phyloP scores from a whole-genome alignment of 2,797 vertebrate species.

The Lepidocolaptes lacrymiger region DNA sequence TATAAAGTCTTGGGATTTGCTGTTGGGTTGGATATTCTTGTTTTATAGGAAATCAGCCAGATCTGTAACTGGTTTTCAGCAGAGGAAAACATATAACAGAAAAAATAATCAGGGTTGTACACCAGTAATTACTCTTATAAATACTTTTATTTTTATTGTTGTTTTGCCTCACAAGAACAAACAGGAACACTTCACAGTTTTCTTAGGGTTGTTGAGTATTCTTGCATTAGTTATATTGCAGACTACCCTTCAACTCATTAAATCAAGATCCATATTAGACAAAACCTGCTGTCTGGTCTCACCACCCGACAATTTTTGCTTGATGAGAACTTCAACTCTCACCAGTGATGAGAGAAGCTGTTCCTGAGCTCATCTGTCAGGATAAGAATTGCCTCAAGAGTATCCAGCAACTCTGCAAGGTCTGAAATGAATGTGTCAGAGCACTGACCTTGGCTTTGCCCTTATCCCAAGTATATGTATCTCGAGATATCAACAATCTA shows the following conservation, averaged over 20 bases:
- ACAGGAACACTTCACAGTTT: background rate
- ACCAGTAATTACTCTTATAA: background rate
- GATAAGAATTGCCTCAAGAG: background rate
- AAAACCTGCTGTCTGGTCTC: background rate
- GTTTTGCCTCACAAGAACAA: background rate
- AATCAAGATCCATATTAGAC: background rate
- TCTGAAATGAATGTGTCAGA: constrained; percentile 50
- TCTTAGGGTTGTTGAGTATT: background rate
- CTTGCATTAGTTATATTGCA: background rate
- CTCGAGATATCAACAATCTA: constrained; percentile 55
- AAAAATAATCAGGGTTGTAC: background rate
- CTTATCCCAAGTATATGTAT: constrained; percentile 33
- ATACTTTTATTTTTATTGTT: background rate
- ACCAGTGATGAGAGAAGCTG: background rate
- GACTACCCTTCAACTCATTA: background rate
- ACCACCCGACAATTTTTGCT: background rate
- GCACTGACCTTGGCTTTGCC: constrained; percentile 54
- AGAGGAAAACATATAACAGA: background rate
- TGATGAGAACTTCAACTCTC: background rate
- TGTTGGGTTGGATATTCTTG: background rate
- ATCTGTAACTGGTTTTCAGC: background rate
- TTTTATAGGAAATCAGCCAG: background rate
- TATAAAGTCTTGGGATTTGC: background rate
- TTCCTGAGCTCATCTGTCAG: background rate
- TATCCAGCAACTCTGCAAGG: constrained; percentile 2